Percentiles rank a stretch among this genome's conserved stretches.
phyloP scores from a whole-genome alignment of 2,797 vertebrate genomes.

The Taeniopygia guttata region DNA sequence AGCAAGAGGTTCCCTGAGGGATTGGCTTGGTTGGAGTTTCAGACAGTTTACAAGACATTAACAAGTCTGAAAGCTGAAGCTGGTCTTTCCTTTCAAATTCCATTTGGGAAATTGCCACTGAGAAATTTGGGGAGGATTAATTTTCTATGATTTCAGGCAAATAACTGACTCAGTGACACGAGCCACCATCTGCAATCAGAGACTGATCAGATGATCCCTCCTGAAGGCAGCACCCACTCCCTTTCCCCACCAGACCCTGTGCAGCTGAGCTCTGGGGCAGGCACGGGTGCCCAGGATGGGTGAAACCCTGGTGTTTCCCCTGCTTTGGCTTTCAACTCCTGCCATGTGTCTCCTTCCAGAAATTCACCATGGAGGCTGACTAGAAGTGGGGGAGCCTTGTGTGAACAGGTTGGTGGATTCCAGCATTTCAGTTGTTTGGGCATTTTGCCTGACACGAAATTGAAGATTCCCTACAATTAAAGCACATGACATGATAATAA shows the following conservation, averaged over 20 bases:
- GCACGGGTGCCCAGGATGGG: rapidly evolving
- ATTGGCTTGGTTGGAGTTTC: background rate
- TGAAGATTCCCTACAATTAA: background rate
- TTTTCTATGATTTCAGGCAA: background rate
- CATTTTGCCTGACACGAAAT: rapidly evolving
- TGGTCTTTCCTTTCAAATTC: background rate
- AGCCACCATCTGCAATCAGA: background rate
- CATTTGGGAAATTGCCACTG: background rate
- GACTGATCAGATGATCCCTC: rapidly evolving
- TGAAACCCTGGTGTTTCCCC: background rate
- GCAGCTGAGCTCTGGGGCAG: background rate
- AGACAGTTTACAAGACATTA: background rate
- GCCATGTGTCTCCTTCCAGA: background rate
- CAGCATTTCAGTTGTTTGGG: background rate
- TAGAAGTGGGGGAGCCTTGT: background rate
- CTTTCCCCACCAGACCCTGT: background rate
- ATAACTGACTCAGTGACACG: rapidly evolving
- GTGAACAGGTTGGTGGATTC: background rate
- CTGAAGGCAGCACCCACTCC: background rate
- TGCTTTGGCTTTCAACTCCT: background rate
- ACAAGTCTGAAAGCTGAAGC: background rate
- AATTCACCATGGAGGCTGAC: background rate
- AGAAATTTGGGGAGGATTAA: background rate
- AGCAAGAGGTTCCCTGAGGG: background rate
- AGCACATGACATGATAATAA: background rate